Percentiles rank a stretch among this genome's conserved stretches.
Conservation (phyloP, 2,888 invertebrate genomes). For the Callimorpha dominula region DNA sequence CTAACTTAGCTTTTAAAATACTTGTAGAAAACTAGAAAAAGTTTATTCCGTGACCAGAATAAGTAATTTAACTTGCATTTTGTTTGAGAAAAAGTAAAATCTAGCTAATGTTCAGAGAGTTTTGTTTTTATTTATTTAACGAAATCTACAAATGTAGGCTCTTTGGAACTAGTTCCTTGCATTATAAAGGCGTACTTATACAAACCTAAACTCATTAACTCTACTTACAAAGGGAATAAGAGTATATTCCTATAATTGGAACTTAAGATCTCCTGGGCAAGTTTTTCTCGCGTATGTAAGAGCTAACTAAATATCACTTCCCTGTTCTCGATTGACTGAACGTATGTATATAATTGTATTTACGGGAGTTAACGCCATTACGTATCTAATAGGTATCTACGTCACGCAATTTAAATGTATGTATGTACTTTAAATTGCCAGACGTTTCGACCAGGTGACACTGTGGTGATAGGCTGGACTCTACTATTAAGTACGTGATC, state of each 20-base stretch:
- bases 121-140: constrained; percentile 15
- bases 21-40: constrained; percentile 2
- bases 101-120: constrained; percentile 8
- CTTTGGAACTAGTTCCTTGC: constrained; percentile 25
- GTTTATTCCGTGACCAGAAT: constrained; percentile 4
- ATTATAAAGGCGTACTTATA: constrained; percentile 36
- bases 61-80: constrained; percentile 14
- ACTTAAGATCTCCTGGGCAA: too few relatives aligned
- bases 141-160: constrained; percentile 18
- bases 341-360: too few relatives aligned
- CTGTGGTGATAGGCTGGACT: too few relatives aligned
- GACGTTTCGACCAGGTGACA: too few relatives aligned
- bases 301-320: too few relatives aligned
- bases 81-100: constrained; percentile 26
- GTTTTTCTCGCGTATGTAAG: too few relatives aligned
- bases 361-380: too few relatives aligned
- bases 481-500: too few relatives aligned
- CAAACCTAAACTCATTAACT: constrained; percentile 41
- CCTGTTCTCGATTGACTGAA: too few relatives aligned
- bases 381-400: too few relatives aligned
- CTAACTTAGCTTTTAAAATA: not conserved
- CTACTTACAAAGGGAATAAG: constrained; percentile 13
- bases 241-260: constrained; percentile 16
- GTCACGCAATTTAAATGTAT: too few relatives aligned
- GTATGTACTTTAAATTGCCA: too few relatives aligned